These are phyloP conservation scores for Sebastes nivosus DNA, from an alignment of 2,797 vertebrate species.

Conservation along the genomic window DNA sequence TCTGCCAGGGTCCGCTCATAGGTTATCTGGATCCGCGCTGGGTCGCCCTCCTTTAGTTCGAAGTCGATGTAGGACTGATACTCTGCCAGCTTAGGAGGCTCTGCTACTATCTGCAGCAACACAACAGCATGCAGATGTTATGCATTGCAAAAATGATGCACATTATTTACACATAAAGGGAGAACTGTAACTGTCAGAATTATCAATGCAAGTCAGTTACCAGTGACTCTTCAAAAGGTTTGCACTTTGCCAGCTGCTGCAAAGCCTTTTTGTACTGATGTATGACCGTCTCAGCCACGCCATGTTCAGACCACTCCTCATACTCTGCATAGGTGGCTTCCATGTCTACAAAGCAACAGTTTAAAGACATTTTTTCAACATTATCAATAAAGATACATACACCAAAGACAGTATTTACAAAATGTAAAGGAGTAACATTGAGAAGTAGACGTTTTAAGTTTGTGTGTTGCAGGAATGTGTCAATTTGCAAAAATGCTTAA, in stretches of 20 bases:
- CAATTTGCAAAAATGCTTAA: neutral
- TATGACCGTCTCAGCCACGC: constrained; percentile 79
- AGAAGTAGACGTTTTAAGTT: neutral
- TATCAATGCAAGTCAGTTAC: constrained; percentile 64
- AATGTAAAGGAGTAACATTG: neutral
- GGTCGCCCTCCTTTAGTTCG: constrained; percentile 93
- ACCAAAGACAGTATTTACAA: neutral
- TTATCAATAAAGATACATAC: neutral
- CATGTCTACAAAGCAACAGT: constrained; percentile 87
- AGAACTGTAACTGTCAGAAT: neutral
- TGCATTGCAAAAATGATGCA: neutral
- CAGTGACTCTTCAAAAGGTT: constrained; percentile 90
- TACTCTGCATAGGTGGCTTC: constrained; percentile 92
- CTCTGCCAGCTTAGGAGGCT: constrained; percentile 92
- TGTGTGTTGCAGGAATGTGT: neutral
- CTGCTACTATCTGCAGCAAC: constrained; percentile 87
- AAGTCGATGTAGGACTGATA: constrained; percentile 95
- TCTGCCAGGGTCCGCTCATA: constrained; percentile 94
- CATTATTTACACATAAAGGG: neutral
- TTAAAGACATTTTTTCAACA: neutral
- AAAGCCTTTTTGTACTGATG: constrained; percentile 89
- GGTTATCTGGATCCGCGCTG: constrained; percentile 91
- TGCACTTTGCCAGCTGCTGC: constrained; percentile 88
- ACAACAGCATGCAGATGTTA: constrained; percentile 1
- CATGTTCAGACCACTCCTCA: constrained; percentile 93